These are phyloP conservation scores for Dreissena polymorpha DNA, from an alignment of 1,140 invertebrate genomes.

Conservation along the genomic window DNA sequence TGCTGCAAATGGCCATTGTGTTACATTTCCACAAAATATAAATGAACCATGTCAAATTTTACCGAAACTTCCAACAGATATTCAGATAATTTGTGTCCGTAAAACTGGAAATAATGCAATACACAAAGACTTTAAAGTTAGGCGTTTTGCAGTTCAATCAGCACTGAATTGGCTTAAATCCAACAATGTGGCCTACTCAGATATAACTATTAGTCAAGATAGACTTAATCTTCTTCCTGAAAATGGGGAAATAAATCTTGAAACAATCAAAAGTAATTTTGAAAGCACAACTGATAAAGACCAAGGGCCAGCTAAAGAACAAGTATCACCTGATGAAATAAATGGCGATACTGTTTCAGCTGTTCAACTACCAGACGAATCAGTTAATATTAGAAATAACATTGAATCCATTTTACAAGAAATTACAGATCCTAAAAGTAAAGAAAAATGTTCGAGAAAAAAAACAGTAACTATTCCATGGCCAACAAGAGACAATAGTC, in stretches of 20 bases:
- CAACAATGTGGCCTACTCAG: constrained; percentile 42
- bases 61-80: constrained; percentile 33
- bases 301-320: constrained; percentile 38
- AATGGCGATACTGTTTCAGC: constrained; percentile 16
- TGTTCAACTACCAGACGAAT: constrained; percentile 44
- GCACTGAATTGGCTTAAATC: constrained; percentile 43
- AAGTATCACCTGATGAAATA: constrained; percentile 34
- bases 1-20: constrained; percentile 47
- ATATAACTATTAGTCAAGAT: constrained; percentile 46
- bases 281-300: constrained; percentile 18
- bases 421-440: constrained; percentile 19
- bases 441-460: constrained; percentile 4
- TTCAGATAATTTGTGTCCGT: constrained; percentile 36
- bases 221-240: constrained; percentile 39
- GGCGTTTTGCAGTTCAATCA: constrained; percentile 38
- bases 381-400: constrained; percentile 30
- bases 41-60: constrained; percentile 50
- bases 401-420: constrained; percentile 44
- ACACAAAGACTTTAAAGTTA: constrained; percentile 42
- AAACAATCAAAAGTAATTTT: constrained; percentile 23
- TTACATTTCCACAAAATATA: constrained; percentile 51
- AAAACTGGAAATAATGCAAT: constrained; percentile 40
- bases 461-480: constrained; percentile 41
- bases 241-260: constrained; percentile 16
- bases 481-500: constrained; percentile 44